A percentile compares a stretch with the other conserved stretches of the same genome.
Conservation (phyloP, 2,888 invertebrate species). For the Margaritifera margaritifera region DNA sequence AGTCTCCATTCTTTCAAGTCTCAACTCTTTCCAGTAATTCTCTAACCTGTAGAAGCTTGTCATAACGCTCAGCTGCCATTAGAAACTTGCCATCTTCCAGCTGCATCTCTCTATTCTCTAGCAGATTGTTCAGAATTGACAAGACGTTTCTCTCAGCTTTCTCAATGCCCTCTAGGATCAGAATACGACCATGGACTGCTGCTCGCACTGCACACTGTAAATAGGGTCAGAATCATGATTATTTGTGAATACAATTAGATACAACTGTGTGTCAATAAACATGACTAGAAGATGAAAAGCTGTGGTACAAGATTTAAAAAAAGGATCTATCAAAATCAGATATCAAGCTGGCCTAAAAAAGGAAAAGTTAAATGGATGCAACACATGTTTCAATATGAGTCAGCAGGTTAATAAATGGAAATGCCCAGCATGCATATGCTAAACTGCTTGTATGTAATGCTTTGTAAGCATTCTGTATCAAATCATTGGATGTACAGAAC, state of each 20-base stretch:
- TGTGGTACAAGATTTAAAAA: neutral
- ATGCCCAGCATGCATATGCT: too few species aligned
- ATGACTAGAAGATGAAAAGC: neutral
- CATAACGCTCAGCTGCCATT: slow-evolving; percentile 90
- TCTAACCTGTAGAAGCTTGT: slow-evolving; percentile 86
- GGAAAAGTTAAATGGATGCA: too few species aligned
- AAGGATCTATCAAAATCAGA: too few species aligned
- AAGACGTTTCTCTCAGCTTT: slow-evolving; percentile 97
- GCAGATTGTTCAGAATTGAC: slow-evolving; percentile 94
- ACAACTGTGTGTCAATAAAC: neutral
- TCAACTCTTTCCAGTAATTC: too few species aligned
- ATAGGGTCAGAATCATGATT: slow-evolving; percentile 3
- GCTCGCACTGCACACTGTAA: slow-evolving; percentile 92
- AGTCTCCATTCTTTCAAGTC: too few species aligned
- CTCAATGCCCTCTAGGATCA: slow-evolving; percentile 96
- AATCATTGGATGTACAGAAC: too few species aligned
- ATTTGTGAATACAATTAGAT: neutral
- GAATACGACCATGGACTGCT: slow-evolving; percentile 88
- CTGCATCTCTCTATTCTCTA: slow-evolving; percentile 99
- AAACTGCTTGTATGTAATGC: too few species aligned
- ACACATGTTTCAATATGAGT: too few species aligned
- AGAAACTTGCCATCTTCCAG: slow-evolving; percentile 96
- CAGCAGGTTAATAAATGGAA: too few species aligned
- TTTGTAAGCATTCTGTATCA: too few species aligned
- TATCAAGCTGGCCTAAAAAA: too few species aligned